phyloP scores from a whole-genome alignment of 2,888 invertebrate genomes.

The Yponomeuta plumbellus region DNA sequence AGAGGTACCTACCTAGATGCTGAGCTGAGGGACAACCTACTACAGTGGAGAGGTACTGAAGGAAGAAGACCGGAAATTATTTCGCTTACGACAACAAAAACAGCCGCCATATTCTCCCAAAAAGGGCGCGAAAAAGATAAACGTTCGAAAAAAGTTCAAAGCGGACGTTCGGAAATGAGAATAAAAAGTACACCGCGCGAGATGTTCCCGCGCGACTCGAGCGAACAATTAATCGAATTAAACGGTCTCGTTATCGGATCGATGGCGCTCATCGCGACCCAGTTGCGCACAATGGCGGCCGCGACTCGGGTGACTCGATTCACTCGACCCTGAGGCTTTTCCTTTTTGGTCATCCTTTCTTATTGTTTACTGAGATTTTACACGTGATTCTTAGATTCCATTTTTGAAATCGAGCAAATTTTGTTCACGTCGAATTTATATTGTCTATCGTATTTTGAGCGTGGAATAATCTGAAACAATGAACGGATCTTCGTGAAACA shows the following conservation, averaged over 20 bases:
- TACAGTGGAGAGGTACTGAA: too few species aligned
- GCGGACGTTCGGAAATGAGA: background rate
- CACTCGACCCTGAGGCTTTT: background rate
- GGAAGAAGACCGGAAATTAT: background rate
- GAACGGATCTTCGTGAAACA: too few species aligned
- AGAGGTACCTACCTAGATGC: too few species aligned
- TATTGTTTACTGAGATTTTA: background rate
- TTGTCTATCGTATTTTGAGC: too few species aligned
- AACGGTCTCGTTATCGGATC: slow-evolving; percentile 28
- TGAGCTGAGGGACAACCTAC: too few species aligned
- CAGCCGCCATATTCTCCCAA: background rate
- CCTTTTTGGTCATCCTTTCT: background rate
- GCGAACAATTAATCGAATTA: slow-evolving; percentile 26
- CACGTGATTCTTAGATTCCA: too few species aligned
- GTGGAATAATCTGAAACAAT: too few species aligned
- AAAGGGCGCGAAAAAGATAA: slow-evolving; percentile 5
- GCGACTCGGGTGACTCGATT: background rate
- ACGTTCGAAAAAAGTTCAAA: background rate
- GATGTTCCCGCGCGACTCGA: slow-evolving; percentile 14
- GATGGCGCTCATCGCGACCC: slow-evolving; percentile 41
- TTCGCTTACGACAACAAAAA: background rate
- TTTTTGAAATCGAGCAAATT: too few species aligned
- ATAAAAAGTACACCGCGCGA: slow-evolving; percentile 4
- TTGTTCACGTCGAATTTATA: too few species aligned
- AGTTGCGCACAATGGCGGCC: slow-evolving; percentile 40